Percentiles rank a stretch among this genome's conserved stretches.
These are phyloP conservation scores for Xestia c-nigrum DNA, from an alignment of 2,888 invertebrate genomes.

Conservation along the genomic window DNA sequence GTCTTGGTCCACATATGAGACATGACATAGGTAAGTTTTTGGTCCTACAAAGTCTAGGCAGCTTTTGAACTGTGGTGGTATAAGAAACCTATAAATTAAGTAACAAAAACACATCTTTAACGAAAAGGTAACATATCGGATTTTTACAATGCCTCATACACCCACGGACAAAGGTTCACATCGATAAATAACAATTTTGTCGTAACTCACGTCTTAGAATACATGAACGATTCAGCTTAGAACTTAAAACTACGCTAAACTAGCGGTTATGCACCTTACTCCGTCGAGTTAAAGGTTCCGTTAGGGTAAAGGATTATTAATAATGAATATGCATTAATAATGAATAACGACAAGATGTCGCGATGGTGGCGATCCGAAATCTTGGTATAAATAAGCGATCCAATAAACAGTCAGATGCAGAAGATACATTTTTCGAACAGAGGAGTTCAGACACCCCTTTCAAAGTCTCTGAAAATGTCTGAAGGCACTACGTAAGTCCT, in stretches of 20 bases:
- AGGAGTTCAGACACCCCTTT: neutral
- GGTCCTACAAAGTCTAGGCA: neutral
- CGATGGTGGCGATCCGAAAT: conserved; percentile 58
- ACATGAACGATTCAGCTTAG: conserved; percentile 47
- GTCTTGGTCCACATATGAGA: neutral
- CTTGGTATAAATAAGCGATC: conserved; percentile 48
- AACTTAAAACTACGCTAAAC: conserved; percentile 17
- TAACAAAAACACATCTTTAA: conserved; percentile 11
- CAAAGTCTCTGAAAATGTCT: neutral
- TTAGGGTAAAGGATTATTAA: conserved; percentile 55
- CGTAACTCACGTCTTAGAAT: conserved; percentile 47
- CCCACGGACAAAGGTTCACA: conserved; percentile 36
- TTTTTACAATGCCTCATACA: conserved; percentile 42
- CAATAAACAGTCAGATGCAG: conserved; percentile 10
- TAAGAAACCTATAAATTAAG: neutral
- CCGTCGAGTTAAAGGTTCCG: conserved; percentile 23
- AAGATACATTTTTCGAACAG: conserved; percentile 16
- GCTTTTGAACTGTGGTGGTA: neutral
- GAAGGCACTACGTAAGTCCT: neutral
- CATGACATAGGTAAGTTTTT: neutral
- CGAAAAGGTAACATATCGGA: conserved; percentile 9
- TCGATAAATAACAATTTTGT: conserved; percentile 56
- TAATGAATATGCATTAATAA: conserved; percentile 65
- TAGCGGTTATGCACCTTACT: conserved; percentile 38
- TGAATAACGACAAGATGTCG: conserved; percentile 60